These are phyloP conservation scores for Trachurus trachurus DNA, from an alignment of 2,797 vertebrate genomes.

Conservation along the genomic window DNA sequence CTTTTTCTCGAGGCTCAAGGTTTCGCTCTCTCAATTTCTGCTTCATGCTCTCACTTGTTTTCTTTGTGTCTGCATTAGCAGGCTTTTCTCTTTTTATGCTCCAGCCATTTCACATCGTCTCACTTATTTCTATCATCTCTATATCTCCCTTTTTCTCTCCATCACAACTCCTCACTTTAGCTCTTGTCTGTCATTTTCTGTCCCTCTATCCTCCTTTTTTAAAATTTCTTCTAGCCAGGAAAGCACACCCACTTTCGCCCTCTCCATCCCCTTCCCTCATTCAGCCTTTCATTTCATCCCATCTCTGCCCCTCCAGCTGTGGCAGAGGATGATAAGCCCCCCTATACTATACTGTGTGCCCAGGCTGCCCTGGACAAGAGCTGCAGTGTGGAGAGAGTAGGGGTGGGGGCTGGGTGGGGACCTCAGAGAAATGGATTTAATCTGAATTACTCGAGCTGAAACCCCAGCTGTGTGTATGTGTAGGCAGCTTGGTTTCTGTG, in stretches of 20 bases:
- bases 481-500: slow-evolving; percentile 58
- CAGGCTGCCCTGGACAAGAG: slow-evolving; percentile 80
- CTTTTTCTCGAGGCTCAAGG: slow-evolving; percentile 68
- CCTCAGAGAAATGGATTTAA: slow-evolving; percentile 89
- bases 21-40: slow-evolving; percentile 46
- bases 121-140: slow-evolving; percentile 29
- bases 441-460: slow-evolving; percentile 86
- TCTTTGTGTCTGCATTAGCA: slow-evolving; percentile 52
- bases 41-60: slow-evolving; percentile 36
- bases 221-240: slow-evolving; percentile 26
- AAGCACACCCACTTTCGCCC: slow-evolving; percentile 40
- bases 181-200: slow-evolving; percentile 33
- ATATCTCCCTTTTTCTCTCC: slow-evolving; percentile 8
- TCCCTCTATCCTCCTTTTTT: slow-evolving; percentile 22
- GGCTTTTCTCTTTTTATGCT: slow-evolving; percentile 42
- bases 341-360: slow-evolving; percentile 77
- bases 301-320: slow-evolving; percentile 79
- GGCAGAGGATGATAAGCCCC: slow-evolving; percentile 80
- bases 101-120: slow-evolving; percentile 42
- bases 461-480: slow-evolving; percentile 84
- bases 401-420: slow-evolving; percentile 80
- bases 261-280: slow-evolving; percentile 36
- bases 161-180: slow-evolving; percentile 4
- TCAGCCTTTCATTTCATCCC: slow-evolving; percentile 60
- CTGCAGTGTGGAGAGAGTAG: slow-evolving; percentile 79